A percentile compares a stretch with the other conserved stretches of the same genome.
Conservation (phyloP, 2,113 vertebrate species). For the Calidris pygmaea region DNA sequence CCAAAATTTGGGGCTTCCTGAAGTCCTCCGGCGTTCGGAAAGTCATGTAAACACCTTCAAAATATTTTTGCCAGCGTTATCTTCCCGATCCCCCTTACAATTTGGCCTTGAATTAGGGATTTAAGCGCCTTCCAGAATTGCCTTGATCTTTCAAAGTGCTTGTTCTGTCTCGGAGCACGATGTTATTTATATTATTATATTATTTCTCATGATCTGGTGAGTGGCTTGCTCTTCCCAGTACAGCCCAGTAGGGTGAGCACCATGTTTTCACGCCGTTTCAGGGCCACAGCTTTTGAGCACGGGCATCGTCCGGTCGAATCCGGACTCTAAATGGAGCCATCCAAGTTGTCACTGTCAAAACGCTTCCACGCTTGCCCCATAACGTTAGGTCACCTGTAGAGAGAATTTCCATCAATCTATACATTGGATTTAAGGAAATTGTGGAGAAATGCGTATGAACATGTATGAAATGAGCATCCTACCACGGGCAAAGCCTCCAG, state of each 20-base stretch:
- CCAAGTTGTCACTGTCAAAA: not conserved
- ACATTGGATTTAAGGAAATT: fast-evolving
- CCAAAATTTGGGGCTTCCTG: not conserved
- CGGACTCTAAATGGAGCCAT: no score
- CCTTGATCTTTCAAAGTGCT: not conserved
- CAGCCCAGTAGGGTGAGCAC: fast-evolving
- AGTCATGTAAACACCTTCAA: not conserved
- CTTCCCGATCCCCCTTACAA: not conserved
- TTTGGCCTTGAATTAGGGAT: not conserved
- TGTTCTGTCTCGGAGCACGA: fast-evolving
- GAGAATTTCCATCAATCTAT: not conserved
- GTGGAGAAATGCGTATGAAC: no score
- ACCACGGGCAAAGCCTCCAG: not conserved
- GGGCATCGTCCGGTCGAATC: not conserved
- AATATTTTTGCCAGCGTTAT: not conserved
- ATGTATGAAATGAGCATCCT: no score
- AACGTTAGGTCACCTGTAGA: no score
- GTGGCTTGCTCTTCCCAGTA: not conserved
- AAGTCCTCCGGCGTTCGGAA: not conserved
- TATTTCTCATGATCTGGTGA: fast-evolving
- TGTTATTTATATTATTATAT: not conserved
- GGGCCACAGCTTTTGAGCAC: not conserved
- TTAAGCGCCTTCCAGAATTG: not conserved
- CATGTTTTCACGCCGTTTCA: fast-evolving
- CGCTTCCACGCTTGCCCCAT: fast-evolving